A percentile compares a stretch with the other conserved stretches of the same genome.
These are phyloP conservation scores for Myrmecophaga tridactyla DNA, from an alignment of 2,113 vertebrate species.

Conservation along the genomic window DNA sequence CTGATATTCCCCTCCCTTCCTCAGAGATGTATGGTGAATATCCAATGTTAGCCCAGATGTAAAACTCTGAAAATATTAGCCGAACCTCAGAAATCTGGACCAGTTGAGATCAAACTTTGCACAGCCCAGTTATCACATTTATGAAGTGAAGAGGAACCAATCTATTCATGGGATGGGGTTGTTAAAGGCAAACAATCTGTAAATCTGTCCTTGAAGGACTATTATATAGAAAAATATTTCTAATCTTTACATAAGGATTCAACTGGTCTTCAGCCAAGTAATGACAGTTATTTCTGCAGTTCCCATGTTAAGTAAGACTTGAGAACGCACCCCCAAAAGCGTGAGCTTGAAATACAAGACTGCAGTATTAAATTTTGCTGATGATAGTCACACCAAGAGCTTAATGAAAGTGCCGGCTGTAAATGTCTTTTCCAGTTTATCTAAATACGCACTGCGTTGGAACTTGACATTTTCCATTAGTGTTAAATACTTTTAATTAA, in stretches of 20 bases:
- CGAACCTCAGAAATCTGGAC: conserved; percentile 70
- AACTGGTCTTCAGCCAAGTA: conserved; percentile 76
- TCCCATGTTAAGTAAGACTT: conserved; percentile 55
- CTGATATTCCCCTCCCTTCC: background rate
- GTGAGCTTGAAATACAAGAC: conserved; percentile 72
- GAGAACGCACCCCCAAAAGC: conserved; percentile 71
- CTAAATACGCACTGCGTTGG: conserved; percentile 16
- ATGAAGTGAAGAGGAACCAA: conserved; percentile 76
- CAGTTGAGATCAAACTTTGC: conserved; percentile 70
- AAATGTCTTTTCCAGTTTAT: conserved; percentile 18
- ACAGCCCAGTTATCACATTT: conserved; percentile 80
- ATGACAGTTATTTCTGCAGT: conserved; percentile 81
- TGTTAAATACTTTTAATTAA: conserved; percentile 41
- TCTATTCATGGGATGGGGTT: conserved; percentile 75
- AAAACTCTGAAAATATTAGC: conserved; percentile 11
- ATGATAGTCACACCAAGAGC: background rate
- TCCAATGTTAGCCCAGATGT: background rate
- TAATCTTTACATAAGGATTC: conserved; percentile 75
- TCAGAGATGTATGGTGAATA: background rate
- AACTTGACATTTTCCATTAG: conserved; percentile 4
- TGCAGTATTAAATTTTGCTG: conserved; percentile 4
- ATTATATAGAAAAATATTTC: conserved; percentile 77
- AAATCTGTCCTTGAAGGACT: conserved; percentile 84
- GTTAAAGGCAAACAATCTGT: conserved; percentile 64
- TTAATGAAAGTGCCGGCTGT: conserved; percentile 36